Evolutionary conservation across 2,113 vertebrate species (phyloP), one percentile per base, ranked within the genome.

Genomic region (Aythya baeri): DNA sequence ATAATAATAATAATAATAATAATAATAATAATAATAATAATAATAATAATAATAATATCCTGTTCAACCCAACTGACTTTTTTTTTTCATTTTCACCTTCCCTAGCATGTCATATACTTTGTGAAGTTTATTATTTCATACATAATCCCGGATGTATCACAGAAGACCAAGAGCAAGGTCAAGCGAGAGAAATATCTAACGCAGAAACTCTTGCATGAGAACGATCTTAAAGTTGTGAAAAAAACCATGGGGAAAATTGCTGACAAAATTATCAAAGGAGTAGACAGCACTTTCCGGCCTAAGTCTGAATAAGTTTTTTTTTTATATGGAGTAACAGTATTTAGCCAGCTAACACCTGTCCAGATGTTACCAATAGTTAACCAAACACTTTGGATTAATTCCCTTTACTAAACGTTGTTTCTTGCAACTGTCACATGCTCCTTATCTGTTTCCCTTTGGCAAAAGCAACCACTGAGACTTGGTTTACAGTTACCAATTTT

Each of bases 81-180:
- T 92, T 75, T 89, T 94, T 90, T 94, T 93, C 72, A 52, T 96
- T 87, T 93, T 95, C 54, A 80, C 88, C 55, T 97, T 95, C 95
- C 88, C 68, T 97, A 99, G 99, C 99, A 99, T 80, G 26, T 99
- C 77, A 98, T 99, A 95, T 99, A 99, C 97, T 97, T 98, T 12
- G 98, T 99, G 89, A 99, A 99, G 95, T 99, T 99, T 94, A 72
- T 99, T 95, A 98, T 99, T 94, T 98, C 99, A 11, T 99, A 99
- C 13, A 3, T 94, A 73, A 99, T 99, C 93, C 99, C 99, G 3
- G 99, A 99, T 41, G 97, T 99, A 52, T 98, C 99, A 1, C 83
- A 98, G 31, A 88, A 95, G 49, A 98, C 99, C 34, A 99, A 97
- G 91, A 99, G 99, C 82, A 98, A 99, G 95, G 98, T 99, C 91